Evolutionary conservation across 1,140 invertebrate genomes (phyloP).

Genomic region (Zophobas morio): DNA sequence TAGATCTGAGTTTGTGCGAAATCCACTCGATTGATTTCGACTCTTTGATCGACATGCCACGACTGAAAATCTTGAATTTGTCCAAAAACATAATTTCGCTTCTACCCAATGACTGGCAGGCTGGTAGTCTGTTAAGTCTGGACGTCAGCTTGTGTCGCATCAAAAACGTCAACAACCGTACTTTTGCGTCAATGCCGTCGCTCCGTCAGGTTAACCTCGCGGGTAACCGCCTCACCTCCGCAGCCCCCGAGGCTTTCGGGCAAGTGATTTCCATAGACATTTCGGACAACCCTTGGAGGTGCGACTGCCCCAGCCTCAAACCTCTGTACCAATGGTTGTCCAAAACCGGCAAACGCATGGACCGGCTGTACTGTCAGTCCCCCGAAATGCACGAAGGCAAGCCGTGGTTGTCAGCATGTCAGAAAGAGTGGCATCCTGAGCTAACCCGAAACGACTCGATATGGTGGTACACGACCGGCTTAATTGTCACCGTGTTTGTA

Average conservation of each 20-base stretch:
- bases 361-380: constrained; percentile 72
- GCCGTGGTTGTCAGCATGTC: constrained; percentile 78
- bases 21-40: constrained; percentile 71
- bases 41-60: constrained; percentile 70
- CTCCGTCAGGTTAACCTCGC: constrained; percentile 73
- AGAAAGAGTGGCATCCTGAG: constrained; percentile 71
- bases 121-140: constrained; percentile 71
- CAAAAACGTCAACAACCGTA: constrained; percentile 70
- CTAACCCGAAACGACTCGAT: constrained; percentile 69
- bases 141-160: constrained; percentile 74
- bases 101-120: constrained; percentile 72
- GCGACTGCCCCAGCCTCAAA: constrained; percentile 75
- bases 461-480: constrained; percentile 75
- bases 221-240: constrained; percentile 77
- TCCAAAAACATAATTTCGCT: constrained; percentile 73
- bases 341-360: constrained; percentile 72
- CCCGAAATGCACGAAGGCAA: constrained; percentile 74
- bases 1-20: constrained; percentile 76
- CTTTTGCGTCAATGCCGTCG: constrained; percentile 71
- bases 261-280: constrained; percentile 71
- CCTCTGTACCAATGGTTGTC: constrained; percentile 75
- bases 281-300: constrained; percentile 81
- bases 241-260: constrained; percentile 74
- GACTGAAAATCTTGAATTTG: constrained; percentile 71
- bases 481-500: constrained; percentile 70